phyloP scores from a whole-genome alignment of 2,113 vertebrate species.

The Trichechus manatus region DNA sequence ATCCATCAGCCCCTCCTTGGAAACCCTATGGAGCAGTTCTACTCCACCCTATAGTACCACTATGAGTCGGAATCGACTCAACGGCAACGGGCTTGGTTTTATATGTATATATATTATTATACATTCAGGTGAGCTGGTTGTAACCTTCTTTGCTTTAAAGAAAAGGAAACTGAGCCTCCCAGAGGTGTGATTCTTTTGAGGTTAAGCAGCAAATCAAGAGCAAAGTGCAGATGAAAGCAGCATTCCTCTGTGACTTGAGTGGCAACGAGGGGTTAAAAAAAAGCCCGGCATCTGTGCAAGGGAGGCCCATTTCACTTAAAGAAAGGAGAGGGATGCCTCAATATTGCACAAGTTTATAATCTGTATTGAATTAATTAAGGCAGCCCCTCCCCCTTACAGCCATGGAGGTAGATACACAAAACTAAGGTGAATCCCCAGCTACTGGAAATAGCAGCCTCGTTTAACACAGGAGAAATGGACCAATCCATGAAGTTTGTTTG shows the following conservation, averaged over 20 bases:
- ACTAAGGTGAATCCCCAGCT: not conserved
- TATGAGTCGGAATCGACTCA: too few species aligned
- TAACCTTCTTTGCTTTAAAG: not conserved
- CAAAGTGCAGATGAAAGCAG: not conserved
- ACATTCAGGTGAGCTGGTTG: not conserved
- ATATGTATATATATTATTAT: too few species aligned
- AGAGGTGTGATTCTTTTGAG: not conserved
- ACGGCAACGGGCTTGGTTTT: too few species aligned
- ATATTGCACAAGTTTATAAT: not conserved
- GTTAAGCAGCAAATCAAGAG: not conserved
- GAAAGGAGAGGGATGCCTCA: not conserved
- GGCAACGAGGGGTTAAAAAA: not conserved
- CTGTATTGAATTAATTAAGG: not conserved
- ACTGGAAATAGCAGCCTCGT: not conserved
- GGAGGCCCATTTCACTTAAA: not conserved
- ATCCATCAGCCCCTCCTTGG: too few species aligned
- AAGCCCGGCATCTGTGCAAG: not conserved
- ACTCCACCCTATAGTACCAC: too few species aligned
- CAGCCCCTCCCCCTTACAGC: not conserved
- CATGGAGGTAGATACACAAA: not conserved
- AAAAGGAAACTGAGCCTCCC: not conserved
- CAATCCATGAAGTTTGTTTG: not conserved
- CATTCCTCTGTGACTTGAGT: not conserved
- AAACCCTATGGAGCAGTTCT: too few species aligned
- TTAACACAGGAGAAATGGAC: not conserved